Conservation (phyloP, 2,113 vertebrate species). For the Pavo muticus region DNA sequence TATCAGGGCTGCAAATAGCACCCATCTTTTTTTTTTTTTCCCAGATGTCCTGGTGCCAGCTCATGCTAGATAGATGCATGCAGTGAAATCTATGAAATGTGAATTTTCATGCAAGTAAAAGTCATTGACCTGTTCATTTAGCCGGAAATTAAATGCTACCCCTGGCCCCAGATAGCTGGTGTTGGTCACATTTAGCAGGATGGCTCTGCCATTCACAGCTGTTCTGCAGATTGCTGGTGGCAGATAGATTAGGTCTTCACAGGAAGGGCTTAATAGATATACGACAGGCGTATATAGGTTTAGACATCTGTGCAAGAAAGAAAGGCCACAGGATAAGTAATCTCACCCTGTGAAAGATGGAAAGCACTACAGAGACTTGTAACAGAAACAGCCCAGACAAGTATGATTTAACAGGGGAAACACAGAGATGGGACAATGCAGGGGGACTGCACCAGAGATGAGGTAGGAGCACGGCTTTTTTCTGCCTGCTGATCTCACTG, state of each 20-base stretch:
- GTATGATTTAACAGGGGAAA: background rate
- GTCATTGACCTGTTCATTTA: background rate
- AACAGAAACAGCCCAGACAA: background rate
- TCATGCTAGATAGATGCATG: background rate
- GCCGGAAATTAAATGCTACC: background rate
- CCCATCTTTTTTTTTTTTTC: background rate
- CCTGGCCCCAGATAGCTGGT: background rate
- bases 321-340: background rate
- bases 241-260: background rate
- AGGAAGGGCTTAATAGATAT: background rate
- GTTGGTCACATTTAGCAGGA: background rate
- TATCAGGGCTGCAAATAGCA: background rate
- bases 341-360: background rate
- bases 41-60: background rate
- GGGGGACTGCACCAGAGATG: background rate
- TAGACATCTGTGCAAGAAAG: slow-evolving; percentile 5
- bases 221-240: background rate
- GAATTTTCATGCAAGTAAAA: background rate
- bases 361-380: background rate
- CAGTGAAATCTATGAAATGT: background rate
- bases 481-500: background rate
- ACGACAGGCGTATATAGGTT: background rate
- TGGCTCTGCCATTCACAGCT: background rate
- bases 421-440: background rate
- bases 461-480: background rate